A percentile compares a stretch with the other conserved stretches of the same genome.
phyloP scores from a whole-genome alignment of 1,140 invertebrate genomes.

The Zaprionus lachaisei region DNA sequence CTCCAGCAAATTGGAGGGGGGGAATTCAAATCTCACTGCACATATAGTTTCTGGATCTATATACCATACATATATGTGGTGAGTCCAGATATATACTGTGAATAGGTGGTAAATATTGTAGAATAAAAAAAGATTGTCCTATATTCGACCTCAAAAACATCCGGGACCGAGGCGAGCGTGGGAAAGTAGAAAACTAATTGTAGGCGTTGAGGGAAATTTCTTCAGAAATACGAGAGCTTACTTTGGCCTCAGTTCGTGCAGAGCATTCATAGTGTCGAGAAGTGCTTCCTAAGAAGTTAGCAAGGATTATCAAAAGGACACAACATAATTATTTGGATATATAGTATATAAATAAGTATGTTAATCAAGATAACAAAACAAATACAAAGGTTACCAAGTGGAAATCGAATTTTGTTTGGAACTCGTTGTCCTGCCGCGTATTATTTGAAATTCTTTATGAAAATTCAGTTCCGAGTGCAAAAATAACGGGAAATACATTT shows the following conservation, averaged over 20 bases:
- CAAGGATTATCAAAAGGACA: conserved; percentile 53
- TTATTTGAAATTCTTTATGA: not conserved
- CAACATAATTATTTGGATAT: not conserved
- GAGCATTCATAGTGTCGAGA: conserved; percentile 67
- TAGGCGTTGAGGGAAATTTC: conserved; percentile 77
- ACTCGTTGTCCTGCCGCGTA: not conserved
- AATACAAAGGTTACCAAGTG: not conserved
- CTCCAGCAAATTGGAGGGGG: conserved; percentile 40
- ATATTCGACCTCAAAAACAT: conserved; percentile 76
- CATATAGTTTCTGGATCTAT: conserved; percentile 36
- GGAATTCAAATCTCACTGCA: conserved; percentile 28
- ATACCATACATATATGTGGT: conserved; percentile 18
- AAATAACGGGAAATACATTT: conserved; percentile 56
- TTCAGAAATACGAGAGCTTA: conserved; percentile 61
- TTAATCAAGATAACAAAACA: not conserved
- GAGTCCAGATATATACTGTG: conserved; percentile 10
- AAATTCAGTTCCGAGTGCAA: conserved; percentile 51
- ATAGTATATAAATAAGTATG: conserved; percentile 39
- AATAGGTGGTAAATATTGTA: conserved; percentile 23
- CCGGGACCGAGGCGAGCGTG: conserved; percentile 64
- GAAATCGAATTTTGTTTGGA: not conserved
- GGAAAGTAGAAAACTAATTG: conserved; percentile 78
- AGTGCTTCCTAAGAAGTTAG: conserved; percentile 39
- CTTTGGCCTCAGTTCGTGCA: conserved; percentile 63
- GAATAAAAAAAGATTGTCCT: conserved; percentile 62